Percentiles rank a stretch among this genome's conserved stretches.
Conservation (phyloP, 2,113 vertebrate genomes). For the Ariopsis seemanni region DNA sequence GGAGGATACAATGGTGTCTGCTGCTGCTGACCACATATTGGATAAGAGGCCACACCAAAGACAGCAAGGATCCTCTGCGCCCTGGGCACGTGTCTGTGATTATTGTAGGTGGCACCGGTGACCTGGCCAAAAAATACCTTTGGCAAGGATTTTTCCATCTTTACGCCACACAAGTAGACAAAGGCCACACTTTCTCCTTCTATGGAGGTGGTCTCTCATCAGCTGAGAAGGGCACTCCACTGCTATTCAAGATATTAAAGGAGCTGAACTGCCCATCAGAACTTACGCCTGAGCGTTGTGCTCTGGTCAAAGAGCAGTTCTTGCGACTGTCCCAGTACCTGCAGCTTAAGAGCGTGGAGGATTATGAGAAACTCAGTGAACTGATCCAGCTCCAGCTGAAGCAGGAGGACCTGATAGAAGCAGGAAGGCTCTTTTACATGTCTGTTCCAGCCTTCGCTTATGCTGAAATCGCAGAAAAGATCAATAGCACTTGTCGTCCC, state of each 20-base stretch:
- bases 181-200: slow-evolving; percentile 86
- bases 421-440: slow-evolving; percentile 91
- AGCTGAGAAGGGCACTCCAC: slow-evolving; percentile 65
- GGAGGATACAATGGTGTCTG: slow-evolving; percentile 53
- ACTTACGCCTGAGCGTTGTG: slow-evolving; percentile 70
- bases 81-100: slow-evolving; percentile 85
- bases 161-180: slow-evolving; percentile 79
- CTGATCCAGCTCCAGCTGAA: slow-evolving; percentile 71
- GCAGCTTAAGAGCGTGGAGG: slow-evolving; percentile 76
- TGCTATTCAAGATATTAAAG: slow-evolving; percentile 82
- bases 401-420: slow-evolving; percentile 79
- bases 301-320: slow-evolving; percentile 85
- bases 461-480: slow-evolving; percentile 78
- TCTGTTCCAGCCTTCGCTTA: slow-evolving; percentile 91
- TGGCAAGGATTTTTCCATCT: slow-evolving; percentile 94
- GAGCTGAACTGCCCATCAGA: slow-evolving; percentile 75
- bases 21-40: slow-evolving; percentile 68
- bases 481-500: slow-evolving; percentile 84
- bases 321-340: slow-evolving; percentile 81
- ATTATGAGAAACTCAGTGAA: slow-evolving; percentile 76
- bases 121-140: slow-evolving; percentile 91
- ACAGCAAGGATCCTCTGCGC: slow-evolving; percentile 53
- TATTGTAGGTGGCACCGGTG: slow-evolving; percentile 88
- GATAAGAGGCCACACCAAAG: slow-evolving; percentile 53
- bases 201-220: slow-evolving; percentile 78